Conservation (phyloP, 1,140 invertebrate species). For the Pseudomyrmex concolor region DNA sequence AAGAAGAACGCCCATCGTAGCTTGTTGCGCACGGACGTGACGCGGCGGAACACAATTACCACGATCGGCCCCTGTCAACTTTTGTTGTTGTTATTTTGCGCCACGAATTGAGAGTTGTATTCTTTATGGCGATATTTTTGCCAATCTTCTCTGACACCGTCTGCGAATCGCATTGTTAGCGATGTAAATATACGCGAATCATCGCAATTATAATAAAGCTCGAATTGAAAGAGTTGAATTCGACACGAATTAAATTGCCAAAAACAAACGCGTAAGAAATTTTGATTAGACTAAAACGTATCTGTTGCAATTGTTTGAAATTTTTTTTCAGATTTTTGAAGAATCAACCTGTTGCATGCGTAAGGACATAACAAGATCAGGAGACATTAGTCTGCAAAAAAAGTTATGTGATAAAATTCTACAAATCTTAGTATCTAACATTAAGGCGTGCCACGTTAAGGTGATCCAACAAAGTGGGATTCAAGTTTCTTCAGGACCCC, state of each 20-base stretch:
- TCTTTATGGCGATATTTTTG: conserved; percentile 13
- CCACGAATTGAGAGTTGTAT: not conserved
- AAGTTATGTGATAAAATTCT: conserved; percentile 25
- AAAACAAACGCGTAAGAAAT: no score
- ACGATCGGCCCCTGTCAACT: conserved; percentile 41
- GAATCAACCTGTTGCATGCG: no score
- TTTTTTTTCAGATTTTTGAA: no score
- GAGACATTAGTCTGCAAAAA: no score
- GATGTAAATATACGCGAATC: not conserved
- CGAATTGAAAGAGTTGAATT: not conserved
- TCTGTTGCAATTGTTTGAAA: no score
- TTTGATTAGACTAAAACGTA: no score
- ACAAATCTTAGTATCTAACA: conserved; percentile 25
- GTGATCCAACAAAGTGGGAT: conserved; percentile 8
- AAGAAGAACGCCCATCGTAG: conserved; percentile 69
- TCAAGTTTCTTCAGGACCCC: not conserved
- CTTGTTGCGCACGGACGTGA: conserved; percentile 49
- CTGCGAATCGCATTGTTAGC: not conserved
- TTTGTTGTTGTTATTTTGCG: conserved; percentile 46
- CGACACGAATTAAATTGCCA: no score
- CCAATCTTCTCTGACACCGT: conserved; percentile 1
- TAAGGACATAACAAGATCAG: no score
- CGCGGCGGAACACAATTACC: conserved; percentile 61
- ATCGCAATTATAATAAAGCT: not conserved
- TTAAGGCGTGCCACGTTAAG: conserved; percentile 30